Evolutionary conservation across 2,113 vertebrate species (phyloP).

Genomic region (Sander lucioperca): DNA sequence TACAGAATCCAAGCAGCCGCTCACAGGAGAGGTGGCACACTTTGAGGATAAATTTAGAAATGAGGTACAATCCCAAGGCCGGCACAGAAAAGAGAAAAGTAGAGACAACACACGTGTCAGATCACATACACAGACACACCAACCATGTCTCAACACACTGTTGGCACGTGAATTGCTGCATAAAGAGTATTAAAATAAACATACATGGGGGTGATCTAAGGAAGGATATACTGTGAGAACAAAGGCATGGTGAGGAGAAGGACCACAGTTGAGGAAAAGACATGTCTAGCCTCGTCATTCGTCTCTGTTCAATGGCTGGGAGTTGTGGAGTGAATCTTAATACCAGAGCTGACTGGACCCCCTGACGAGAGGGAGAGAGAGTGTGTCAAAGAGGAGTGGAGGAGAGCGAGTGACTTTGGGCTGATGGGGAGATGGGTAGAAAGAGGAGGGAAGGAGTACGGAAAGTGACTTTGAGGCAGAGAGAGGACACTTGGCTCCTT

Average conservation of each 20-base stretch:
- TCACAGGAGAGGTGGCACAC: conserved; percentile 95
- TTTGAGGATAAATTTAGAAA: conserved; percentile 91
- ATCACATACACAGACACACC: conserved; percentile 38
- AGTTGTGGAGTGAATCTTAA: conserved; percentile 62
- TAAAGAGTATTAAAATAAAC: conserved; percentile 16
- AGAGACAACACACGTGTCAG: conserved; percentile 61
- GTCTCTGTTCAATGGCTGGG: conserved; percentile 27
- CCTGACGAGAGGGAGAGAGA: conserved; percentile 52
- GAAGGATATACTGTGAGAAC: background rate
- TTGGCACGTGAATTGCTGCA: background rate
- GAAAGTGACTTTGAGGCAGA: conserved; percentile 69
- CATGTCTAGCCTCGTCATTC: conserved; percentile 1
- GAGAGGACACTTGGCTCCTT: conserved; percentile 58
- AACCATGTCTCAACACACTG: conserved; percentile 21
- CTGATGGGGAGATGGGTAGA: conserved; percentile 35
- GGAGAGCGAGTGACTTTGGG: conserved; percentile 33
- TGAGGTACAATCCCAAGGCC: conserved; percentile 86
- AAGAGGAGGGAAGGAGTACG: conserved; percentile 33
- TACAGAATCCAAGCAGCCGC: conserved; percentile 88
- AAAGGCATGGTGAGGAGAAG: background rate
- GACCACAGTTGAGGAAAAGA: background rate
- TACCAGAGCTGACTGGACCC: conserved; percentile 50
- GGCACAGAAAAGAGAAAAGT: conserved; percentile 59
- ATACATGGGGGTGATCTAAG: background rate
- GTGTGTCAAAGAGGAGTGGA: conserved; percentile 33